Base-by-base conservation (phyloP, 2,113 vertebrate species). In the Otus sunia region DNA sequence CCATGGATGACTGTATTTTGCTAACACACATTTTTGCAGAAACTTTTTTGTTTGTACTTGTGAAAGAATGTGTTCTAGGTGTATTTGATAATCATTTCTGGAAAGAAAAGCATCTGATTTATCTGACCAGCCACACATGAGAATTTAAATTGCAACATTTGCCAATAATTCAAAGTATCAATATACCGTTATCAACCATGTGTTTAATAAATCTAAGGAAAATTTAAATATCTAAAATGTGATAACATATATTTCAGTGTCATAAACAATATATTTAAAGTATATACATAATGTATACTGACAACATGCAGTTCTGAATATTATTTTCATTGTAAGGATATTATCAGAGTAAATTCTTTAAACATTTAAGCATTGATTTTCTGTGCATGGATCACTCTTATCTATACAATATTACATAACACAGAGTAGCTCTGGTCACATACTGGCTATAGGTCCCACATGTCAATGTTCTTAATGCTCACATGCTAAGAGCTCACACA, bases 381-480 rank as follows among this genome's bases (percentile, higher is more conserved):
- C 22, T 60, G 3, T 30, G 8, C 12, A 37, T 66, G 3, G 17
- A 47, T 82, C 27, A 56, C 41, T 82, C 36, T 20, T 25, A 43
- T 26, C 10, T 37, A 11, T 64, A 9, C 6, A 73, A 25, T 66
- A 63, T 27, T 52, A 41, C 4, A 16, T 49, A 80, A 36, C 20
- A 19, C 4, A 55, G 59, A 69, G 27, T 37, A 53, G 3, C 6
- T 56, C 18, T 68, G 34, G 34, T 67, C 21, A 59, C 62, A 58
- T 5, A 53, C 16, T 59, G 3, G 2, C 25, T 56, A 2, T 43
- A 52, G 19, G 12, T 60, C 13, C 22, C 20, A 43, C 0, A 0
- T 56, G 2, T 16, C 58, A 79, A 45, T n/a, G 13, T 43, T 68
- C 36, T 15, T 53, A 55, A 47, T 10, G 66, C 2, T 67, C 16